phyloP scores from a whole-genome alignment of 64 coral and sea anemone species.

The Trachythela sp. region DNA sequence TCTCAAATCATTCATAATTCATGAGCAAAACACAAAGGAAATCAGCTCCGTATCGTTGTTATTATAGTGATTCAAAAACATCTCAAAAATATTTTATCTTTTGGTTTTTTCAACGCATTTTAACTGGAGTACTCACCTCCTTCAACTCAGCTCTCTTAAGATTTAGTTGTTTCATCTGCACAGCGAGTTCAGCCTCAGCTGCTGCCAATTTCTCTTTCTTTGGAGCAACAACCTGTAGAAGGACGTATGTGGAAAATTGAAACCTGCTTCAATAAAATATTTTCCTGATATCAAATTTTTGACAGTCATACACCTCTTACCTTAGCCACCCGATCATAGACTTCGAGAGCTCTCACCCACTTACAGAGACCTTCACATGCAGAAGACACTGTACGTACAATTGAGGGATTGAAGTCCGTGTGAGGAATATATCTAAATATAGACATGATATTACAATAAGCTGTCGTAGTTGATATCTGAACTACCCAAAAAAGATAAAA shows the following conservation, averaged over 20 bases:
- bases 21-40: no score
- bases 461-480: no score
- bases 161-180: constrained; percentile 98
- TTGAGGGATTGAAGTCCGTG: constrained; percentile 83
- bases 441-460: not conserved
- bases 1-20: no score
- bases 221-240: constrained; percentile 82
- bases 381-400: constrained; percentile 87
- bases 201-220: constrained; percentile 93
- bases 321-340: constrained; percentile 97
- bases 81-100: no score
- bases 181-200: constrained; percentile 82
- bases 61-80: no score
- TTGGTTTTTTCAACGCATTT: not conserved
- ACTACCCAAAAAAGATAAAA: no score
- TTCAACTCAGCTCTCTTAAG: constrained; percentile 86
- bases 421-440: constrained; percentile 75
- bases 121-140: constrained; percentile 44
- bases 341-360: constrained; percentile 90
- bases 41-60: no score
- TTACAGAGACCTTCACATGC: constrained; percentile 93
- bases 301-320: constrained; percentile 12
- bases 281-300: not conserved
- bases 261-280: no score
- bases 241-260: not conserved